A percentile compares a stretch with the other conserved stretches of the same genome.
phyloP scores from a whole-genome alignment of 2,113 vertebrate species.

The Melozone crissalis region DNA sequence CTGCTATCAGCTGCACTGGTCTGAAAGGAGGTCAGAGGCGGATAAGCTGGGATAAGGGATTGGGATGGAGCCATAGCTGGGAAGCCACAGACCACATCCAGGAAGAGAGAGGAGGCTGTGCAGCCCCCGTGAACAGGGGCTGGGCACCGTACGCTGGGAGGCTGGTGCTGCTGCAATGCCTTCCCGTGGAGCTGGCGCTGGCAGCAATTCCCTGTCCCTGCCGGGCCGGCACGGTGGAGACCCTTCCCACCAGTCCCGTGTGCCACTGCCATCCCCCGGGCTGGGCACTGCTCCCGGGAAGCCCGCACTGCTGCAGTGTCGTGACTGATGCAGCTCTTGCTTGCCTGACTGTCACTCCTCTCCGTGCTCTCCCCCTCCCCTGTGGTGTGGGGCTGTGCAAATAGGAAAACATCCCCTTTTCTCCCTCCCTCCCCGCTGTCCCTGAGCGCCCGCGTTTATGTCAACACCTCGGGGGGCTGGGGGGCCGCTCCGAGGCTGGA shows the following conservation, averaged over 20 bases:
- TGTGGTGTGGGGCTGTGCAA: neutral
- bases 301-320: slow-evolving; percentile 49
- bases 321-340: slow-evolving; percentile 33
- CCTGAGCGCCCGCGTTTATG: neutral
- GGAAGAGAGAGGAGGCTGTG: neutral
- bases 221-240: neutral
- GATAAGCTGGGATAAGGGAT: slow-evolving; percentile 65
- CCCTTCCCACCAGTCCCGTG: neutral
- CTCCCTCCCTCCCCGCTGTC: neutral
- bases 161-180: neutral
- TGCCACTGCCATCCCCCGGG: neutral
- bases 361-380: neutral
- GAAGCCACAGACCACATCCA: neutral
- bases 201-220: neutral
- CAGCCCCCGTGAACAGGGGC: neutral
- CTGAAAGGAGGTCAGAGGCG: slow-evolving; percentile 64
- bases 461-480: neutral
- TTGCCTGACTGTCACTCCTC: slow-evolving; percentile 22
- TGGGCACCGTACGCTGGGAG: neutral
- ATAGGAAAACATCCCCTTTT: neutral
- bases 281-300: slow-evolving; percentile 36
- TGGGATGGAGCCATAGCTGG: neutral
- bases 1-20: slow-evolving; percentile 1
- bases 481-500: neutral
- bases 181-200: neutral